Evolutionary conservation across 1,140 invertebrate species (phyloP).

Genomic region (Drosophila sp.): DNA sequence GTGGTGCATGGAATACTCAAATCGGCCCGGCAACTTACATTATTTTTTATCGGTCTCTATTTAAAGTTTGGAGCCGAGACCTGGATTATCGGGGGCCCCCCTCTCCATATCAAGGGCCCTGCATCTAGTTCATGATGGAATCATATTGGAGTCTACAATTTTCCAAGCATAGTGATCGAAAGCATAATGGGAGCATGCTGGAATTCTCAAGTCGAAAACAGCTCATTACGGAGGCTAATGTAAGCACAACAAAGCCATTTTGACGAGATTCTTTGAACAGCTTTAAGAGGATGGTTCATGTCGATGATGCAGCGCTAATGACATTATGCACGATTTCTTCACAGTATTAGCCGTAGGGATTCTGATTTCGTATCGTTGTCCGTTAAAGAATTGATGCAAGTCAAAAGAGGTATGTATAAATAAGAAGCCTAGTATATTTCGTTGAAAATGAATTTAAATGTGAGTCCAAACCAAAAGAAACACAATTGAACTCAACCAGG

Average conservation of each 20-base stretch:
- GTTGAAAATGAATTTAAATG: constrained; percentile 40
- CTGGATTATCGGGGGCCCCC: too few relatives aligned
- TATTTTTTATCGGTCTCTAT: too few relatives aligned
- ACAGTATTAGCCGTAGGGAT: constrained; percentile 22
- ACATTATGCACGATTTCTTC: constrained; percentile 69
- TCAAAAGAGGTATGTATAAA: constrained; percentile 52
- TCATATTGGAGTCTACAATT: constrained; percentile 48
- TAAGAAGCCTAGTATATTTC: constrained; percentile 64
- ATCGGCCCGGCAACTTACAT: too few relatives aligned
- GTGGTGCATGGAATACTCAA: neutral
- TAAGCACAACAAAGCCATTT: constrained; percentile 80
- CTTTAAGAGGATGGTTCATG: constrained; percentile 59
- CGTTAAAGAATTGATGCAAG: constrained; percentile 43
- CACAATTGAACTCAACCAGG: constrained; percentile 25
- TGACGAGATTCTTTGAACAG: constrained; percentile 73
- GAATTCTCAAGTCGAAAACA: constrained; percentile 75
- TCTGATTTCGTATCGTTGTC: constrained; percentile 27
- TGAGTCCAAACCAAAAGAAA: constrained; percentile 10
- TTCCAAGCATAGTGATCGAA: constrained; percentile 31
- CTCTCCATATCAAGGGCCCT: neutral
- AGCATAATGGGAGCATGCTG: constrained; percentile 58
- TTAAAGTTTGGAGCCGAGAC: too few relatives aligned
- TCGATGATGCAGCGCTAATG: constrained; percentile 79
- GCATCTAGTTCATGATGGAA: constrained; percentile 29
- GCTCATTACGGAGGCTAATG: constrained; percentile 80